Percentiles rank a stretch among this genome's conserved stretches.
Evolutionary conservation across 2,113 vertebrate species (phyloP).

Genomic region (Anthoscopus minutus): DNA sequence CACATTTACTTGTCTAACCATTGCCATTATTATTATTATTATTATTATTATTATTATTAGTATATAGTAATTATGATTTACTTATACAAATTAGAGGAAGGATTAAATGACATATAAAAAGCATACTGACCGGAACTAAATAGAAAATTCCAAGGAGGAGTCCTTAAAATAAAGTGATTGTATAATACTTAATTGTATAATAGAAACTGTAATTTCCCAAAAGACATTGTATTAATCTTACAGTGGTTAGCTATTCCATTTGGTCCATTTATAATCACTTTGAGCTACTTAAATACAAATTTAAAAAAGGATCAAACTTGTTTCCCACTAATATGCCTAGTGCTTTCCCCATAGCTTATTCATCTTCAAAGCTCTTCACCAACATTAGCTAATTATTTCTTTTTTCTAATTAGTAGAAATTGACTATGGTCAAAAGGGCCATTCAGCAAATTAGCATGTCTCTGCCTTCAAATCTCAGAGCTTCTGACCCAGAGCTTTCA

Average conservation of each 20-base stretch:
- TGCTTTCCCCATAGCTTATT: conserved; percentile 25
- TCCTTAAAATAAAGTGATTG: neutral
- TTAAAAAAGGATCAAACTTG: conserved; percentile 32
- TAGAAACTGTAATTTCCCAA: conserved; percentile 36
- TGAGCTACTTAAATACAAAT: conserved; percentile 52
- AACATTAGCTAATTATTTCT: conserved; percentile 64
- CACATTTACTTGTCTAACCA: neutral
- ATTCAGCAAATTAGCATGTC: conserved; percentile 56
- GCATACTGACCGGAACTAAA: conserved; percentile 26
- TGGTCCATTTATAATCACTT: conserved; percentile 36
- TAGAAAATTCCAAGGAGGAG: conserved; percentile 35
- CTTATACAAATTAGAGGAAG: conserved; percentile 45
- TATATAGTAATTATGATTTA: conserved; percentile 40
- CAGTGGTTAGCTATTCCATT: neutral
- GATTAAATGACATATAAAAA: conserved; percentile 37
- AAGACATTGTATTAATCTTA: conserved; percentile 29
- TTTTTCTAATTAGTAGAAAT: conserved; percentile 68
- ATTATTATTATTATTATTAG: neutral
- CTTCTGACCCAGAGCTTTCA: conserved; percentile 63
- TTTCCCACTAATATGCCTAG: neutral
- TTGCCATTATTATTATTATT: neutral
- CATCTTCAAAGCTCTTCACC: conserved; percentile 48
- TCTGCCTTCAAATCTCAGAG: conserved; percentile 66
- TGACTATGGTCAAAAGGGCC: conserved; percentile 65
- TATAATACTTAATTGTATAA: conserved; percentile 13